Evolutionary conservation across 2,888 invertebrate species (phyloP).

Genomic region (Epistrophe eligans): DNA sequence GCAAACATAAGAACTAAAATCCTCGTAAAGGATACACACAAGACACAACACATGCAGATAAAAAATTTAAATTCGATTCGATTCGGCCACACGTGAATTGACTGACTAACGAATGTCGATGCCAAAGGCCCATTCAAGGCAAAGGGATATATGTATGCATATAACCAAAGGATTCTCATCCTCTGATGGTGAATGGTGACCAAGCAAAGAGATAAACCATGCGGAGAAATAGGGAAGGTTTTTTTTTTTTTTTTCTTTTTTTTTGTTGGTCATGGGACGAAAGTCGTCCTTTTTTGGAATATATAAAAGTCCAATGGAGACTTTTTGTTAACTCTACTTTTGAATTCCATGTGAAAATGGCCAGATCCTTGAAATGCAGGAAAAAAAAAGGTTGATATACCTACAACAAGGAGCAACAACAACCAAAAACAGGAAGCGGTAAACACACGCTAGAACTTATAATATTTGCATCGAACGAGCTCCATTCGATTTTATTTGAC

Average conservation of each 20-base stretch:
- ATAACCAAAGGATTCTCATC: conserved; percentile 33
- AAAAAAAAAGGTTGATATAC: conserved; percentile 7
- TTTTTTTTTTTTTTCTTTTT: not conserved
- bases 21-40: conserved; percentile 65
- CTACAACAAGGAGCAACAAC: not conserved
- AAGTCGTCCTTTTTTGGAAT: conserved; percentile 61
- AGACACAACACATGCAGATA: conserved; percentile 65
- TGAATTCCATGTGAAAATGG: conserved; percentile 70
- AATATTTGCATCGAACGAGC: conserved; percentile 54
- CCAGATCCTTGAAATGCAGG: conserved; percentile 49
- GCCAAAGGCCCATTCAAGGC: conserved; percentile 47
- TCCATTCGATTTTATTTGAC: conserved; percentile 67
- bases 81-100: conserved; percentile 73
- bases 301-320: conserved; percentile 50
- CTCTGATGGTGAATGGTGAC: not conserved
- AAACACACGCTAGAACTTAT: conserved; percentile 51
- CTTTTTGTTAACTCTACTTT: conserved; percentile 51
- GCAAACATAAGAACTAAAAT: conserved; percentile 75
- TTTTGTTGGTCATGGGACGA: not conserved
- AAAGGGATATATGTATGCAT: conserved; percentile 23
- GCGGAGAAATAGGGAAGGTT: conserved; percentile 24
- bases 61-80: conserved; percentile 76
- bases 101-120: conserved; percentile 68
- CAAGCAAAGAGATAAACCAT: conserved; percentile 65
- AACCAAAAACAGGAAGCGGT: conserved; percentile 32